Evolutionary conservation across 2,888 invertebrate species (phyloP).

Genomic region (Ectemnius lituratus): DNA sequence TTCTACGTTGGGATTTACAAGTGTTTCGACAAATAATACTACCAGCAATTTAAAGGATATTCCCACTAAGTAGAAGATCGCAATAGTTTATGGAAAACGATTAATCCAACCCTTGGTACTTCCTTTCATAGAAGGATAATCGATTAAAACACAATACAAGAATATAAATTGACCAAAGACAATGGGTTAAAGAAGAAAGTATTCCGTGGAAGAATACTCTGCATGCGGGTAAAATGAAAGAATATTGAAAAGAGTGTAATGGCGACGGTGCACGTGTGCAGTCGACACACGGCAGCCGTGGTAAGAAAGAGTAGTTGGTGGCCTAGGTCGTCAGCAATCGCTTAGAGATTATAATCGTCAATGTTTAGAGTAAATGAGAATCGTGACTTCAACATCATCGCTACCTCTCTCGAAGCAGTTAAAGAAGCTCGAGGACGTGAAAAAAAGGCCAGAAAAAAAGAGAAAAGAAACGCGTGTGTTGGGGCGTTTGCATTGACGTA

Average conservation of each 20-base stretch:
- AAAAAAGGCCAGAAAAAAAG: not conserved
- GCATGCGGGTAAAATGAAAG: not conserved
- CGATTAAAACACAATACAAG: too few relatives aligned
- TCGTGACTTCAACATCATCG: constrained; percentile 55
- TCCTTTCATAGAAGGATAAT: too few relatives aligned
- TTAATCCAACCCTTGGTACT: too few relatives aligned
- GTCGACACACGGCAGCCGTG: constrained; percentile 17
- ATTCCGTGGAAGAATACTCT: not conserved
- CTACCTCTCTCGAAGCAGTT: constrained; percentile 41
- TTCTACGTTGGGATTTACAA: too few relatives aligned
- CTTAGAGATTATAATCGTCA: constrained; percentile 56
- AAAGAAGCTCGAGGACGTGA: not conserved
- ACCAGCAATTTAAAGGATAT: too few relatives aligned
- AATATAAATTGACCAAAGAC: too few relatives aligned
- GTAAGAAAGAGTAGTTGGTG: constrained; percentile 21
- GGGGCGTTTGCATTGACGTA: constrained; percentile 46
- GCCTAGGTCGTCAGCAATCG: constrained; percentile 46
- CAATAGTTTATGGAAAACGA: too few relatives aligned
- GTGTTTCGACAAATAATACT: too few relatives aligned
- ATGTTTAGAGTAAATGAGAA: constrained; percentile 54
- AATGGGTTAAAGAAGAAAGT: not conserved
- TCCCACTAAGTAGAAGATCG: too few relatives aligned
- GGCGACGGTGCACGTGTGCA: not conserved
- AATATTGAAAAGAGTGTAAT: constrained; percentile 1
- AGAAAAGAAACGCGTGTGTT: constrained; percentile 6